Base-by-base conservation (phyloP, 2,797 vertebrate genomes). In the Chelonia mydas region DNA sequence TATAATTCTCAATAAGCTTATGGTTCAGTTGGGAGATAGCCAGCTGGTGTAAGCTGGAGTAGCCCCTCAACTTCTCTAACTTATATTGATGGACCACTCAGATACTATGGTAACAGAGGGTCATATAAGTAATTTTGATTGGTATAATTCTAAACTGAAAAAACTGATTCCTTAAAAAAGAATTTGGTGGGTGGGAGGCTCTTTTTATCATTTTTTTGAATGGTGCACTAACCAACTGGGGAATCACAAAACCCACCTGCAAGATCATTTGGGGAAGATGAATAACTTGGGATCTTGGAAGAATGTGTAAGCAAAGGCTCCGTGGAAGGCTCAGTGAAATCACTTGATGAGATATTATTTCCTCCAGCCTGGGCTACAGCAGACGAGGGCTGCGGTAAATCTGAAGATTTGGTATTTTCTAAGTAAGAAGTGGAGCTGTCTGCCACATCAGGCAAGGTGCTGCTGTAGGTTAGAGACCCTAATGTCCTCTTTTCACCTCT, bases 371-470 rank as follows among this genome's bases (percentile, higher is more conserved):
- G 49, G 87, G 82, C 5, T 55, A 81, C 3, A 0, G 4, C 83
- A 8, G 90, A 93, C 0, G 37, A 16, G 54, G 76, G 51, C 81
- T 81, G 51, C 45, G 82, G 28, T 0, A 0, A 13, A 0, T 77
- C 55, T 78, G 76, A 25, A 25, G 92, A 84, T 9, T 54, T 87
- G 49, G 65, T 68, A 61, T 0, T 25, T 12, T 47, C 5, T 0
- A 2, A 5, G 88, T 83, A 0, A 0, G 89, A 51, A 92, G 65
- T 0, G 0, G 95, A 93, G 83, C 77, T 96, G 28, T 65, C 81
- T 25, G 37, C 47, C 3, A 0, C 2, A 6, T 45, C 78, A 79
- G 92, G 78, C n/a, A 19, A 47, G 15, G 41, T 0, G 0, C 0
- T 83, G 25, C 57, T 49, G 3, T 76, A 89, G 72, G 86, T 28